A percentile compares a stretch with the other conserved stretches of the same genome.
These are phyloP conservation scores for Quiscalus mexicanus DNA, from an alignment of 2,113 vertebrate genomes.

Conservation along the genomic window DNA sequence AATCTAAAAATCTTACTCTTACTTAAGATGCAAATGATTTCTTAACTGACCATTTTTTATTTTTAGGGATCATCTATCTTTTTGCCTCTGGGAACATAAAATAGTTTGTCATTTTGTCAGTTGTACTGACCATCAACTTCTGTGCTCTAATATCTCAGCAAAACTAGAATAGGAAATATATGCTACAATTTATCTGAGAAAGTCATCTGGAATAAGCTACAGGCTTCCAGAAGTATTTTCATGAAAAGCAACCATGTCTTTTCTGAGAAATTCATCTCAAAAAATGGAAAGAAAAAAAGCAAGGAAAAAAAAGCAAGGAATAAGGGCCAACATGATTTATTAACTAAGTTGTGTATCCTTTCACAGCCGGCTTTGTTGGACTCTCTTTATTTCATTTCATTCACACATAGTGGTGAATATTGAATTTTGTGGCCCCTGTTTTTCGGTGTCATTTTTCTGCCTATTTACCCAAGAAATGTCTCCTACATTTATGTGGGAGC, in stretches of 20 bases:
- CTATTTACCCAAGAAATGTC: slow-evolving; percentile 11
- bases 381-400: slow-evolving; percentile 2
- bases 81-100: not conserved
- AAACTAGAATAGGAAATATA: not conserved
- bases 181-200: not conserved
- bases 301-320: not conserved
- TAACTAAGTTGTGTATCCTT: not conserved
- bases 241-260: not conserved
- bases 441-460: not conserved
- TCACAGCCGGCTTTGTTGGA: not conserved
- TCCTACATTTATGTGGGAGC: slow-evolving; percentile 20
- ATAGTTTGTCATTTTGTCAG: not conserved
- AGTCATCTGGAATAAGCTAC: not conserved
- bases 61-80: not conserved
- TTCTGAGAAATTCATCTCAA: not conserved
- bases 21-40: not conserved
- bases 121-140: not conserved
- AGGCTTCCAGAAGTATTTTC: not conserved
- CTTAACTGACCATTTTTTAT: not conserved
- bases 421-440: slow-evolving; percentile 31
- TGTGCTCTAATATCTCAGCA: not conserved
- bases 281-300: not conserved
- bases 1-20: not conserved
- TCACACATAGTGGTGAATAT: not conserved
- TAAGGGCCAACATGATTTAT: not conserved